A percentile compares a stretch with the other conserved stretches of the same genome.
Evolutionary conservation across 2,113 vertebrate species (phyloP).

Genomic region (Eolophus roseicapilla): DNA sequence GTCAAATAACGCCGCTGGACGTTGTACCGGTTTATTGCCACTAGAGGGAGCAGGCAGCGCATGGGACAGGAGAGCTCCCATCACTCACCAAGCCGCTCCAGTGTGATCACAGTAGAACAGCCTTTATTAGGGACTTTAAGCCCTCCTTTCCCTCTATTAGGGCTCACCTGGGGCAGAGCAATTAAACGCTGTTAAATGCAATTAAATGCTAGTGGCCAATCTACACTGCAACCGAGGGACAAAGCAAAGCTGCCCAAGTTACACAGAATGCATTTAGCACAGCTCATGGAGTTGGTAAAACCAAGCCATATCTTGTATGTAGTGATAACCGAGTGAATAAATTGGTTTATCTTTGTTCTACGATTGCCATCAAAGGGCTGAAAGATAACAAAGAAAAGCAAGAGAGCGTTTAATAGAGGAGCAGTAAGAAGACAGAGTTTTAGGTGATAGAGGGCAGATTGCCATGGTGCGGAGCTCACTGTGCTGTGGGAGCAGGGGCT

Average conservation of each 20-base stretch:
- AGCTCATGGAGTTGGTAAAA: background rate
- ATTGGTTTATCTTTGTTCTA: background rate
- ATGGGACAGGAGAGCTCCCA: background rate
- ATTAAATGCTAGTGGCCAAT: background rate
- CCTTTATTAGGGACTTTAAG: background rate
- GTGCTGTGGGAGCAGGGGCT: background rate
- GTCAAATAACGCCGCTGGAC: no score
- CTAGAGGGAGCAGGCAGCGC: no score
- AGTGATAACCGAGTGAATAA: no score
- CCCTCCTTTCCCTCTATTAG: background rate
- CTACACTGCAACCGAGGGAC: background rate
- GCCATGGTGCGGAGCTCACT: background rate
- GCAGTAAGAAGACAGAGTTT: background rate
- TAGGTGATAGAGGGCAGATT: background rate
- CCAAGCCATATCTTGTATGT: background rate
- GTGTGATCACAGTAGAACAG: rapidly evolving
- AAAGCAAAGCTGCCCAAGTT: background rate
- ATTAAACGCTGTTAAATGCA: background rate
- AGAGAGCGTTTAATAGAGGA: background rate
- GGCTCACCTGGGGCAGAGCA: background rate
- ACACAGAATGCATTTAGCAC: background rate
- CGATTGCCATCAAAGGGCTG: background rate
- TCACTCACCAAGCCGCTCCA: background rate
- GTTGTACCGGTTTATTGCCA: no score
- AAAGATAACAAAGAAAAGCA: background rate